Evolutionary conservation across 1,140 invertebrate species (phyloP).

Genomic region (Arctopsyche grandis): DNA sequence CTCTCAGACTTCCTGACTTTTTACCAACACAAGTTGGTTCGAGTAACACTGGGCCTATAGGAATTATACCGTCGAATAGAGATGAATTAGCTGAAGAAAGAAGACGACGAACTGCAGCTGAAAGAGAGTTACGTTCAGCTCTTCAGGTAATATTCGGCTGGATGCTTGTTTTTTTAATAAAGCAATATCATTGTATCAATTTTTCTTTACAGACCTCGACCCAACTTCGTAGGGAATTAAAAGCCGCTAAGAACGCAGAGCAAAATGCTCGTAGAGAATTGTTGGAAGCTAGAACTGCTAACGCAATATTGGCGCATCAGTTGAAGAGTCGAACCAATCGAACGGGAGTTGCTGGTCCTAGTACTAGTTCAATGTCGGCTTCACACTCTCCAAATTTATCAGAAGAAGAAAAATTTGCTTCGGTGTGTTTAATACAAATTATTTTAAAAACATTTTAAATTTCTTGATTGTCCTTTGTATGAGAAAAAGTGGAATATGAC

Average conservation of each 20-base stretch:
- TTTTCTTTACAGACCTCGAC: constrained; percentile 28
- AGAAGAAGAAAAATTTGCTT: constrained; percentile 25
- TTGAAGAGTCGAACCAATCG: background rate
- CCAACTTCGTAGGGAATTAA: constrained; percentile 35
- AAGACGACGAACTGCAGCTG: constrained; percentile 24
- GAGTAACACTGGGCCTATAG: background rate
- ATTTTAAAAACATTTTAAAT: background rate
- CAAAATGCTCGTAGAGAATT: constrained; percentile 39
- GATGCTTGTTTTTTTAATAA: background rate
- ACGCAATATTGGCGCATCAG: constrained; percentile 11
- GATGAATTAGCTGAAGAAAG: constrained; percentile 45
- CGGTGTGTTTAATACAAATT: constrained; percentile 4
- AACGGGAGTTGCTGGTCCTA: background rate
- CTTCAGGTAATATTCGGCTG: constrained; percentile 43
- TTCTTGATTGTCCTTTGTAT: too few relatives aligned
- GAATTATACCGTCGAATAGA: constrained; percentile 1
- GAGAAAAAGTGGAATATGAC: too few relatives aligned
- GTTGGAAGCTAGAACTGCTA: constrained; percentile 28
- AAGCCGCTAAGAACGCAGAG: constrained; percentile 29
- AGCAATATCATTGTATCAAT: background rate
- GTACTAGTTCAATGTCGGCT: background rate
- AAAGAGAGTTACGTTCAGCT: constrained; percentile 44
- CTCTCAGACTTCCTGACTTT: constrained; percentile 63
- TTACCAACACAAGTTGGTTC: constrained; percentile 61
- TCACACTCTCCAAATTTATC: background rate